Evolutionary conservation across 2,888 invertebrate species (phyloP).

Genomic region (Dyspetes luteomarginatus): DNA sequence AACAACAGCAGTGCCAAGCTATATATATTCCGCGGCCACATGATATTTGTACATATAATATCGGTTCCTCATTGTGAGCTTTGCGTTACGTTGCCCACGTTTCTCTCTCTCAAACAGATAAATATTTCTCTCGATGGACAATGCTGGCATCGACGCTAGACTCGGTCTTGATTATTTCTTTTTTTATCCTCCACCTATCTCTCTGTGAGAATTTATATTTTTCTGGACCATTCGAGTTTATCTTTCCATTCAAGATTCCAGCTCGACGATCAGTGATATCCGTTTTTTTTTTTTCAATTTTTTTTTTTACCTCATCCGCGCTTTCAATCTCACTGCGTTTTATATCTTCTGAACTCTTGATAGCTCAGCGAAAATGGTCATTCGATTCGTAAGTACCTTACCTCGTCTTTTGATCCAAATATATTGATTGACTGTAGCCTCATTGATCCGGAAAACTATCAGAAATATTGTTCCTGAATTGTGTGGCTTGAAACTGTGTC

Average conservation of each 20-base stretch:
- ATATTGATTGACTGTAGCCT: neutral
- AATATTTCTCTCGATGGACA: constrained; percentile 26
- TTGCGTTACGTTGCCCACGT: constrained; percentile 27
- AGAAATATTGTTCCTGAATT: neutral
- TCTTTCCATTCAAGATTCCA: neutral
- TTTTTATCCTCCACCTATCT: neutral
- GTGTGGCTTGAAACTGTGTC: neutral
- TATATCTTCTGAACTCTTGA: neutral
- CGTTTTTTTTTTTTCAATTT: neutral
- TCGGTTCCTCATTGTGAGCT: constrained; percentile 37
- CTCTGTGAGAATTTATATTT: neutral
- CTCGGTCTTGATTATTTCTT: neutral
- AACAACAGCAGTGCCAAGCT: neutral
- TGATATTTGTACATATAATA: neutral
- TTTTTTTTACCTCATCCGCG: too few species aligned
- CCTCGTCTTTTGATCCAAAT: neutral
- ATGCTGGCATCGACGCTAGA: neutral
- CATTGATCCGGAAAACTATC: neutral
- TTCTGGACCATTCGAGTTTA: neutral
- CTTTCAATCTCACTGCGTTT: neutral
- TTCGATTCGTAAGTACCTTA: neutral
- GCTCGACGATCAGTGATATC: neutral
- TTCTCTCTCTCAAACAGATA: constrained; percentile 6
- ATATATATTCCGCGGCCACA: neutral
- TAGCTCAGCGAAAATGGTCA: neutral